Evolutionary conservation across 2,113 vertebrate genomes (phyloP).

Genomic region (Marmota flaviventris): DNA sequence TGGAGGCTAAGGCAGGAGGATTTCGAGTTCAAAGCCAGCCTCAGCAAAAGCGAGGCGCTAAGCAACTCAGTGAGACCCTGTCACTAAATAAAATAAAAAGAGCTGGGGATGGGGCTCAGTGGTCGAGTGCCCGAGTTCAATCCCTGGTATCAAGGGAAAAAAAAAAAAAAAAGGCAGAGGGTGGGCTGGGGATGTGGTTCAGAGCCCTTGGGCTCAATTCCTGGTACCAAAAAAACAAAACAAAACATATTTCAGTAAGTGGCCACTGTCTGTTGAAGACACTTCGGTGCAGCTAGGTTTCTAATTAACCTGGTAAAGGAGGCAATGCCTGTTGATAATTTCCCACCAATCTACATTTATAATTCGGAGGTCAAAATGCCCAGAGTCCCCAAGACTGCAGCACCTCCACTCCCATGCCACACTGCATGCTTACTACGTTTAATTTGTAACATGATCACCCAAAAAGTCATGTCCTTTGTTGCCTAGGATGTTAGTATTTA

Average conservation of each 20-base stretch:
- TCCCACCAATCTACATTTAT: constrained; percentile 28
- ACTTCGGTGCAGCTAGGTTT: constrained; percentile 45
- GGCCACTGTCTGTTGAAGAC: constrained; percentile 15
- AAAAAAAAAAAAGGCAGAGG: no score
- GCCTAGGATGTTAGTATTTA: constrained; percentile 41
- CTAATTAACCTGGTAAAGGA: constrained; percentile 60
- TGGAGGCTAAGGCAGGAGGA: no score
- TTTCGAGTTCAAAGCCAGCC: no score
- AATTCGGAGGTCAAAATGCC: constrained; percentile 59
- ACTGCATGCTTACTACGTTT: neutral
- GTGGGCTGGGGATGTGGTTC: no score
- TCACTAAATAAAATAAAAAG: no score
- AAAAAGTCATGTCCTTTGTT: constrained; percentile 9
- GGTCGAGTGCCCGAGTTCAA: no score
- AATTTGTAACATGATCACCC: neutral
- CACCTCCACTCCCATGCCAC: neutral
- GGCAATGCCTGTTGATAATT: constrained; percentile 50
- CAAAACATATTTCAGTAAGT: constrained; percentile 61
- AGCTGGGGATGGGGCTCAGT: no score
- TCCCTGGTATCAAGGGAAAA: no score
- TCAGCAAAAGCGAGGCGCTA: no score
- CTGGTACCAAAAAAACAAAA: no score
- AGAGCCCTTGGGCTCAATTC: no score
- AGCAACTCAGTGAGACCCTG: no score
- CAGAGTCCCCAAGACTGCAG: constrained; percentile 16